These are phyloP conservation scores for Lepeophtheirus salmonis DNA, from an alignment of 1,140 invertebrate genomes.

Conservation along the genomic window DNA sequence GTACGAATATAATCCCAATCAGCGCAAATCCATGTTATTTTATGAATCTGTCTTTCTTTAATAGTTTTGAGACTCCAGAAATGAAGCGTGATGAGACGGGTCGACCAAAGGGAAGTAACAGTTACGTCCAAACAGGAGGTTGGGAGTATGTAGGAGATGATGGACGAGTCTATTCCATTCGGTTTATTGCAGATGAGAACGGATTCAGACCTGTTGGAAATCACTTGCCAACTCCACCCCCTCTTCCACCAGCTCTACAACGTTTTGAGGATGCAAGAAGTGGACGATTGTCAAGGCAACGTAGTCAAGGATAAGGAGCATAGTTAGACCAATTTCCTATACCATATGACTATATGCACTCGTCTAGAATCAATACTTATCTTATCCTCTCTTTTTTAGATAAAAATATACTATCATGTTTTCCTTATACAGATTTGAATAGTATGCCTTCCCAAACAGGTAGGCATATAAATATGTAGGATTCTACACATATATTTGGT, in stretches of 20 bases:
- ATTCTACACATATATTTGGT: no score
- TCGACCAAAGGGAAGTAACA: not conserved
- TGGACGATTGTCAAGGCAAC: not conserved
- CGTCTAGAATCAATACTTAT: no score
- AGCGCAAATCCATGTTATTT: no score
- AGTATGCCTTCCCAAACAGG: no score
- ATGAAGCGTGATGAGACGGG: conserved; percentile 7
- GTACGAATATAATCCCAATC: no score
- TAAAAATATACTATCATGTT: no score
- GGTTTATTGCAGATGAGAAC: conserved; percentile 23
- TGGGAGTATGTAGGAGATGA: conserved; percentile 22
- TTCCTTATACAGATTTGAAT: no score
- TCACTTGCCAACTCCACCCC: conserved; percentile 62
- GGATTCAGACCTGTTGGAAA: conserved; percentile 52
- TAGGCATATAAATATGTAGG: no score
- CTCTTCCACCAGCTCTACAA: conserved; percentile 36
- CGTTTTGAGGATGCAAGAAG: conserved; percentile 15
- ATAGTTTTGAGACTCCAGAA: not conserved
- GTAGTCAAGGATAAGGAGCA: not conserved
- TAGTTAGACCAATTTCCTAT: no score
- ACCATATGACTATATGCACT: no score
- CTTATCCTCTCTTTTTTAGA: no score
- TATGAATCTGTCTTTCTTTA: no score
- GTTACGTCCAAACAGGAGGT: not conserved
- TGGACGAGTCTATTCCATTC: conserved; percentile 21